Evolutionary conservation across 23 tunicate genomes (phyloP).

Genomic region (Trididemnum nubilum): DNA sequence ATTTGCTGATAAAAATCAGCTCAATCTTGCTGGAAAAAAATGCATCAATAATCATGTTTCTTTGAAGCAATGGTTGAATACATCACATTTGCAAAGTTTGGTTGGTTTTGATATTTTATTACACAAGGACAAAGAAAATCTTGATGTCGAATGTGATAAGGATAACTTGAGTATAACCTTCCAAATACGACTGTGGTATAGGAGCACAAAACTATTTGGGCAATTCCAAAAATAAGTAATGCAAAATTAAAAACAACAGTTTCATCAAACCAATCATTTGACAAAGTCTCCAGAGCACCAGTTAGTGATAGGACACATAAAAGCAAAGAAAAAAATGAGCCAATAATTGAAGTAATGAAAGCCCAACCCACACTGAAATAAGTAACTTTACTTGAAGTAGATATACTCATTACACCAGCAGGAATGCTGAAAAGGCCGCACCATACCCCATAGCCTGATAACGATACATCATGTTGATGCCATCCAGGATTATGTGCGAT

Average conservation of each 20-base stretch:
- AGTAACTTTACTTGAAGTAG: background rate
- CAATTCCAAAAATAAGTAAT: background rate
- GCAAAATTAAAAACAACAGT: background rate
- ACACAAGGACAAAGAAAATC: constrained; percentile 1
- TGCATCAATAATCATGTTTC: constrained; percentile 15
- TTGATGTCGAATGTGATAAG: background rate
- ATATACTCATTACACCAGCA: constrained; percentile 12
- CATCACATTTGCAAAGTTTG: constrained; percentile 14
- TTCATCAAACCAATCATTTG: background rate
- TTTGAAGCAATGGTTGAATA: constrained; percentile 7
- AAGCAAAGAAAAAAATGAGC: constrained; percentile 1
- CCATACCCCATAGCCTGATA: background rate
- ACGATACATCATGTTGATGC: background rate
- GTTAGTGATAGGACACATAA: background rate
- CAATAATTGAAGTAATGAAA: background rate
- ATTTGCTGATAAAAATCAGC: no score
- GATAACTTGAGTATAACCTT: background rate
- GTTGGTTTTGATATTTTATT: background rate
- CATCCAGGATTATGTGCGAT: background rate
- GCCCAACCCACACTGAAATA: constrained; percentile 19
- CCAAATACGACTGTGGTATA: constrained; percentile 1
- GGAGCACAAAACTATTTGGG: background rate
- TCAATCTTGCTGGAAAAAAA: no score
- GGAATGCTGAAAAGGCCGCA: background rate
- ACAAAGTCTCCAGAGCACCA: constrained; percentile 8